These are phyloP conservation scores for Jordanella pulchra DNA, from an alignment of 2,797 vertebrate genomes.

Conservation along the genomic window DNA sequence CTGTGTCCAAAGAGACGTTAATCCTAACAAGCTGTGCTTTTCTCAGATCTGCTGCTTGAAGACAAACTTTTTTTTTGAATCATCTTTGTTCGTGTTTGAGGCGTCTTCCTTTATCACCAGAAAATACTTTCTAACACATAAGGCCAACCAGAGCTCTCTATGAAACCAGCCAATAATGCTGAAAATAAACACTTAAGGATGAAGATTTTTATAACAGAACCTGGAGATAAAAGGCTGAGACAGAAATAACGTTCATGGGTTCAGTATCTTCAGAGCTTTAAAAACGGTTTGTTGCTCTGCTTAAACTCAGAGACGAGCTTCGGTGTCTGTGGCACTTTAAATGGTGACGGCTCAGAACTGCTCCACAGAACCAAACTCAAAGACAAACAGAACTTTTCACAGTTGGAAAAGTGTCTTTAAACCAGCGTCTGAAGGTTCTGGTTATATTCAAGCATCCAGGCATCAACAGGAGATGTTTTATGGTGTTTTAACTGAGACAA, in stretches of 20 bases:
- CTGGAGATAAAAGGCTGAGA: too few species aligned
- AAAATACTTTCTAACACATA: neutral
- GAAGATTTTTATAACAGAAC: neutral
- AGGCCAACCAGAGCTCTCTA: neutral
- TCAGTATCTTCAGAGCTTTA: neutral
- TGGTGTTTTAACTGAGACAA: neutral
- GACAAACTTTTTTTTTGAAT: neutral
- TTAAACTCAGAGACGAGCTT: too few species aligned
- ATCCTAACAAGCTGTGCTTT: neutral
- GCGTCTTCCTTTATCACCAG: neutral
- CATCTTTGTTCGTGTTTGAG: neutral
- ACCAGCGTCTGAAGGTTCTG: neutral
- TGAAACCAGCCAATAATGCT: neutral
- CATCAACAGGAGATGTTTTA: neutral
- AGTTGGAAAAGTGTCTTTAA: neutral
- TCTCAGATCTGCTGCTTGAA: neutral
- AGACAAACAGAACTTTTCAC: neutral
- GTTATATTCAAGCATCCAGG: too few species aligned
- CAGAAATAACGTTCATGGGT: too few species aligned
- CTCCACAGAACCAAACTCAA: neutral
- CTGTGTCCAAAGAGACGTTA: neutral
- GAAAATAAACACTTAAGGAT: neutral
- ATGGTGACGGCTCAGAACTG: neutral
- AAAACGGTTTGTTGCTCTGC: neutral
- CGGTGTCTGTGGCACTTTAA: too few species aligned